Conservation (phyloP, 2,888 invertebrate species). For the Entomobrya multifasciata region DNA sequence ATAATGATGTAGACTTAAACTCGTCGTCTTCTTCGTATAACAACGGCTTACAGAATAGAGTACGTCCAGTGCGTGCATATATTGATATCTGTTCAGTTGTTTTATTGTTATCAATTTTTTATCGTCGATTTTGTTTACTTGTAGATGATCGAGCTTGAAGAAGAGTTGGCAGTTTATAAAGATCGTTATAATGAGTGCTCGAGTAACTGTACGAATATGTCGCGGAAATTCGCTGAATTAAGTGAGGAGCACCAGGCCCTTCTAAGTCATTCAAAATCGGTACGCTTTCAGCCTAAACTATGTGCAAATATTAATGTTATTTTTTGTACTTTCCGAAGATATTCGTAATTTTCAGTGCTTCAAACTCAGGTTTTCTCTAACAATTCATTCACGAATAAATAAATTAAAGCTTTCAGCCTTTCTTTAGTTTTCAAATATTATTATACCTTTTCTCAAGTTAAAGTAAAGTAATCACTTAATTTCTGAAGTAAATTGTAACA, state of each 20-base stretch:
- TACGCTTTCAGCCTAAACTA: conserved; percentile 80
- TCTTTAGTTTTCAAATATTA: not conserved
- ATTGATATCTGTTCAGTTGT: no score
- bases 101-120: no score
- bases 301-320: no score
- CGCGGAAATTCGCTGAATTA: conserved; percentile 84
- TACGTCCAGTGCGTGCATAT: no score
- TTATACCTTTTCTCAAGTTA: no score
- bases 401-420: no score
- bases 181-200: conserved; percentile 87
- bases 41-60: conserved; percentile 63
- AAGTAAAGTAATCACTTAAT: no score
- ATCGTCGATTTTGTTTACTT: no score
- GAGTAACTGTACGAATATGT: conserved; percentile 85
- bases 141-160: conserved; percentile 85
- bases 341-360: no score
- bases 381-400: no score
- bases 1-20: conserved; percentile 22
- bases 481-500: not conserved
- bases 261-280: conserved; percentile 84
- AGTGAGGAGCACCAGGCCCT: conserved; percentile 85
- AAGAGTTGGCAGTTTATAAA: conserved; percentile 88
- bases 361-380: no score
- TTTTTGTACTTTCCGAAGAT: no score
- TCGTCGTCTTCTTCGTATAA: conserved; percentile 28